Evolutionary conservation across 2,888 invertebrate genomes (phyloP), one percentile per base, ranked within the genome.

Genomic region (Mythimna vitellina): DNA sequence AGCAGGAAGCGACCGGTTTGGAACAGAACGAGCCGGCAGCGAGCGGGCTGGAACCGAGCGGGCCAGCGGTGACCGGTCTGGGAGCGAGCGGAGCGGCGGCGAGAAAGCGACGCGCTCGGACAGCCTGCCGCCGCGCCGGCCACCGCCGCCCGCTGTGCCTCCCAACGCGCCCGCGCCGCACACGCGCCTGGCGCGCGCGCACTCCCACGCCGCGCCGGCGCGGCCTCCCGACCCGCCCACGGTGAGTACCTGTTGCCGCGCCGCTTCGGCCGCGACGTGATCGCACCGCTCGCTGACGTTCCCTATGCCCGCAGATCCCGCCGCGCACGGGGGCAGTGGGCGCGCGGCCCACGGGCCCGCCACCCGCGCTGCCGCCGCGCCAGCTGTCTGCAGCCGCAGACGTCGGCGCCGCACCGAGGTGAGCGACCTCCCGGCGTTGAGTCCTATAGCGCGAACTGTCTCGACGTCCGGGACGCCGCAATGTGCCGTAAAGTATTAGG

Each of bases 341-440:
- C 60, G 78, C 76, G 49, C 86, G 90, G 49, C 84, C 91, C 9
- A 46, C 86, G 3, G 92, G 93, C 9, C 88, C 93, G 5, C 94
- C 95, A 62, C 96, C 96, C 78, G 96, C 96, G 64, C 95, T 97
- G 68, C 97, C 97, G 22, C 97, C 97, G 76, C 93, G 97, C 32
- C 97, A 97, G 80, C 93, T 93, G 81, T 96, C 97, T 69, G 96
- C 93, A 72, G 94, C 96, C 66, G 95, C 96, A 0, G 95, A 95
- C 80, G 91, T 96, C 81, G 93, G 90, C 81, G 86, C 86, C 80
- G 89, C 76, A 60, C 93, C 88, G 87, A 96, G 85, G 96, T 96
- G 87, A 93, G 76, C 78, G 54, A 66, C 78, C 29, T 68, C 67
- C 58, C 65, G 72, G 62, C 67, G 51, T 20, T 69, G 51, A 80